Evolutionary conservation across 2,888 invertebrate genomes (phyloP), one percentile per base, ranked within the genome.

Genomic region (Vanessa cardui): DNA sequence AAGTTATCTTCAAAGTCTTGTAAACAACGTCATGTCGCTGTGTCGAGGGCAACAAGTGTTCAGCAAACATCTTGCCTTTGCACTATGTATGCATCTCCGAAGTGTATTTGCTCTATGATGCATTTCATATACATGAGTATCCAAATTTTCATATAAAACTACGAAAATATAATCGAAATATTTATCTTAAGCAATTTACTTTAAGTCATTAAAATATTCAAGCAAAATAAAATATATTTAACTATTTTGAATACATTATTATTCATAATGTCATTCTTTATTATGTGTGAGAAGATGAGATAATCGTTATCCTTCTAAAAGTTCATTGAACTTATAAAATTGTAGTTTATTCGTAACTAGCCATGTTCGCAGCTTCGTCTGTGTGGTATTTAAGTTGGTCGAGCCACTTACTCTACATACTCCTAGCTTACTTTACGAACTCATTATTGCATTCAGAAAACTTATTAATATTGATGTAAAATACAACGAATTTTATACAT

Each of bases 1-100:
- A 83, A 83, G 76, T 85, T 83, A 74, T 77, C 79, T 78, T 77
- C 78, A 76, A 26, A 80, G 78, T 76, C 74, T 76, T 79, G 77
- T 78, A 82, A 82, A 81, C 80, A 81, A 82, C 81, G 72, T 67
- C 67, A 64, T 63, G 69, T 73, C 74, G 68, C 74, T 49, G 62
- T 66, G 73, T 74, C 74, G 66, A 77, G 74, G 76, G 78, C 80
- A 81, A 81, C 81, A 81, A 82, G 80, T 81, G 79, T 73, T 73
- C 75, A 65, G 73, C 71, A 78, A 80, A 79, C 76, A 76, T 75
- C 73, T 68, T 46, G 45, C 64, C 65, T 66, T 60, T 33, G 58
- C 44, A 26, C 50, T 47, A 66, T 62, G 54, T 39, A 58, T 45
- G 83, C 83, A 85, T 84, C 85, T 84, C 81, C 82, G 87, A 83